Base-by-base conservation (phyloP, 2,797 vertebrate genomes). In the Sebastes dallii region DNA sequence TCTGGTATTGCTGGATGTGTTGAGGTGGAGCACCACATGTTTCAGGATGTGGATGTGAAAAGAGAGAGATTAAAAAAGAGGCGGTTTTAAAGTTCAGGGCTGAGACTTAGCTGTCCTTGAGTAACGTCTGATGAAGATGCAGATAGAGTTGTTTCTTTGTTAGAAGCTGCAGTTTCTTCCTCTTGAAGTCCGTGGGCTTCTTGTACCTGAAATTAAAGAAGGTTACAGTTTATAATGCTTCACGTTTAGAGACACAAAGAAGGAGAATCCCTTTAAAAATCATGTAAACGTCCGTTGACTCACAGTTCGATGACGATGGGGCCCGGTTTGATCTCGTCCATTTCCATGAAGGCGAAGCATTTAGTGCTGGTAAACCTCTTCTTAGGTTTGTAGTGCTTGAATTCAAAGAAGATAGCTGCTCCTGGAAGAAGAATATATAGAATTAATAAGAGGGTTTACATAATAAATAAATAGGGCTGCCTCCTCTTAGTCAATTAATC, bases 331-430 rank as follows among this genome's bases (percentile, higher is more conserved):
- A 99, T 98, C 94, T 99, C 98, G 72, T 99, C 98, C 98, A 99
- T 97, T 95, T 99, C 99, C 97, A 99, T 97, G 94, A 99, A 99
- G 80, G 97, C 98, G 88, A 99, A 99, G 94, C 98, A 99, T 91
- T 99, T 99, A 84, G 98, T 99, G 95, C 99, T 99, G 92, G 98
- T 99, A 82, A 99, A 99, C 85, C 96, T 96, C 89, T 99, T 99
- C 88, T 99, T 99, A 78, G 99, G 98, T 94, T 99, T 99, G 96
- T 99, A 99, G 97, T 99, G 98, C 94, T 99, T 99, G 95, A 99
- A 99, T 95, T 99, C 99, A 95, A 99, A 99, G 97, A 99, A 99
- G 94, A 99, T 98, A 90, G 98, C 98, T 93, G 98, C 97, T 86
- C 98, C 99, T 99, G 86, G 1, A 85, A 34, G 60, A 75, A 34